Conservation (phyloP, 2,797 vertebrate species). For the Cercopithecus mitis region DNA sequence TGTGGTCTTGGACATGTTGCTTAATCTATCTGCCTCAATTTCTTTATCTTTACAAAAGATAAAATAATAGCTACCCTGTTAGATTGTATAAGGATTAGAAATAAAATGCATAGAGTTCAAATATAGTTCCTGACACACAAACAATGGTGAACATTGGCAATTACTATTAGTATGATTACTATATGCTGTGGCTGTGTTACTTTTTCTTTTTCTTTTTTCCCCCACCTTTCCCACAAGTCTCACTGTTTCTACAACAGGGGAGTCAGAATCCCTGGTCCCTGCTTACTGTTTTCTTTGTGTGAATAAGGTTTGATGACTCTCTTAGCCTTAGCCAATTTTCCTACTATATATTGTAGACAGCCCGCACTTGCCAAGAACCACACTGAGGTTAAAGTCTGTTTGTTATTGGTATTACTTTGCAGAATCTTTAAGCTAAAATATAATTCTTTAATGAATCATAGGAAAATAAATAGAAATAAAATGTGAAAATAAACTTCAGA, state of each 20-base stretch:
- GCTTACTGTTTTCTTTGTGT: background rate
- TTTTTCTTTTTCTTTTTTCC: background rate
- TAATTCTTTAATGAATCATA: background rate
- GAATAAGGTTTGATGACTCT: background rate
- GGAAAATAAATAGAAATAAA: background rate
- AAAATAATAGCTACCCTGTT: background rate
- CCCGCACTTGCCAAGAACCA: background rate
- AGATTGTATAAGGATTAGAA: background rate
- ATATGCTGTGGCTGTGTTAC: background rate
- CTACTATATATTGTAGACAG: background rate
- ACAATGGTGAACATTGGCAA: background rate
- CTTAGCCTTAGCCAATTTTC: background rate
- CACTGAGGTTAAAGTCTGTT: background rate
- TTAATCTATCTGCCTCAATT: background rate
- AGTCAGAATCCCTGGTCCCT: background rate
- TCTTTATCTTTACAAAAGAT: background rate
- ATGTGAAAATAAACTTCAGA: slow-evolving; percentile 14
- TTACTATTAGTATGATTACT: background rate
- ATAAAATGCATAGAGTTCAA: background rate
- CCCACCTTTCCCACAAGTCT: background rate
- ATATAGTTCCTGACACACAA: background rate
- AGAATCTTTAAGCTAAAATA: background rate
- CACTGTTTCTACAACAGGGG: background rate
- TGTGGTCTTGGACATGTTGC: background rate
- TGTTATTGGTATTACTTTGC: background rate